Conservation (phyloP, 2,797 vertebrate species). For the Coranthus polyacanthus region DNA sequence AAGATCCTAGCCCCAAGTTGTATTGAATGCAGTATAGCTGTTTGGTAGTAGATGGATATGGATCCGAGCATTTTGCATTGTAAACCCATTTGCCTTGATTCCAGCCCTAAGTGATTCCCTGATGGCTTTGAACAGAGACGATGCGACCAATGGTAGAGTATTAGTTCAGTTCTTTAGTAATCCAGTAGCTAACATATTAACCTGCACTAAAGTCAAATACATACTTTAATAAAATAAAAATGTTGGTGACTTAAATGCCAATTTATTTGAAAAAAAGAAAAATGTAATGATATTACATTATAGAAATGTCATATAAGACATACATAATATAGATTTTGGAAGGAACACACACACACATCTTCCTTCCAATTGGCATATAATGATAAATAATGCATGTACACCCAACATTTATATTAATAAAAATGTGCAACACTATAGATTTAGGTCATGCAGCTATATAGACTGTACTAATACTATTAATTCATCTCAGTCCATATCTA, state of each 20-base stretch:
- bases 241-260: slow-evolving; percentile 49
- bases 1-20: slow-evolving; percentile 31
- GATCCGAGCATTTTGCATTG: slow-evolving; percentile 61
- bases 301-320: neutral
- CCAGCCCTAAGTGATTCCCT: slow-evolving; percentile 84
- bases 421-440: neutral
- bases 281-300: neutral
- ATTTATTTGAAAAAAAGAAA: slow-evolving; percentile 1
- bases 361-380: neutral
- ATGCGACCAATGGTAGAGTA: slow-evolving; percentile 87
- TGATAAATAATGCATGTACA: neutral
- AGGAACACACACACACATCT: neutral
- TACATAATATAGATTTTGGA: slow-evolving; percentile 3
- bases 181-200: slow-evolving; percentile 66
- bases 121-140: slow-evolving; percentile 86
- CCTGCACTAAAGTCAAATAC: slow-evolving; percentile 45
- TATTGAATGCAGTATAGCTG: slow-evolving; percentile 52
- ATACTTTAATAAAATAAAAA: slow-evolving; percentile 46
- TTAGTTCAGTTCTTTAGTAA: slow-evolving; percentile 77
- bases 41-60: slow-evolving; percentile 60
- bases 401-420: slow-evolving; percentile 64
- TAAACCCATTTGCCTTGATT: slow-evolving; percentile 86
- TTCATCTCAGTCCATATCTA: slow-evolving; percentile 3
- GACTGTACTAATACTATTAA: slow-evolving; percentile 37
- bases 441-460: slow-evolving; percentile 10